These are phyloP conservation scores for Ichneumoninae sp. DNA, from an alignment of 2,888 invertebrate genomes.

Conservation along the genomic window DNA sequence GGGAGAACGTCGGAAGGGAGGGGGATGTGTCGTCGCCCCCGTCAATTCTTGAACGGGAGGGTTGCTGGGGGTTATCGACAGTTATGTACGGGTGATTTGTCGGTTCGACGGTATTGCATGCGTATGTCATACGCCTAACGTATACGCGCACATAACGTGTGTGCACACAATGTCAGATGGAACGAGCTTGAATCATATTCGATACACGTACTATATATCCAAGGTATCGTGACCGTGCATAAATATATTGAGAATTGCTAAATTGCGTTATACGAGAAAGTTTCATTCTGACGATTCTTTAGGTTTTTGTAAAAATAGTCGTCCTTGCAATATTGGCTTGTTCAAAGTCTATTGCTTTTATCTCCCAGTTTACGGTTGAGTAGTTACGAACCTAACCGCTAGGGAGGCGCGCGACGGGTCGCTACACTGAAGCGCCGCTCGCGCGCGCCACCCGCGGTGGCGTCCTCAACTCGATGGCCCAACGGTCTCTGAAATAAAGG, in stretches of 20 bases:
- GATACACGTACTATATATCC: neutral
- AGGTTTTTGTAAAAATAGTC: neutral
- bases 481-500: neutral
- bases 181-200: neutral
- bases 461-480: neutral
- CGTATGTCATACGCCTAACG: slow-evolving; percentile 38
- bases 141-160: slow-evolving; percentile 1
- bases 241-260: neutral
- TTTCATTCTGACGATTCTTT: too few species aligned
- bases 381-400: neutral
- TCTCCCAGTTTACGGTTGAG: neutral
- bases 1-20: neutral
- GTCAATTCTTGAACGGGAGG: slow-evolving; percentile 43
- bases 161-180: slow-evolving; percentile 8
- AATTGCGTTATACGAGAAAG: neutral
- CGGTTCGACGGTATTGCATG: slow-evolving; percentile 53
- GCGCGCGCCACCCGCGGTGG: neutral
- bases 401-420: neutral
- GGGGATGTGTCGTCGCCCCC: slow-evolving; percentile 28
- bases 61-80: slow-evolving; percentile 57
- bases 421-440: neutral
- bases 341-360: neutral
- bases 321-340: neutral
- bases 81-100: slow-evolving; percentile 62
- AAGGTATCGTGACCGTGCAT: neutral